Conservation (phyloP, 2,888 invertebrate genomes). For the Drosophila neoperkinsi region DNA sequence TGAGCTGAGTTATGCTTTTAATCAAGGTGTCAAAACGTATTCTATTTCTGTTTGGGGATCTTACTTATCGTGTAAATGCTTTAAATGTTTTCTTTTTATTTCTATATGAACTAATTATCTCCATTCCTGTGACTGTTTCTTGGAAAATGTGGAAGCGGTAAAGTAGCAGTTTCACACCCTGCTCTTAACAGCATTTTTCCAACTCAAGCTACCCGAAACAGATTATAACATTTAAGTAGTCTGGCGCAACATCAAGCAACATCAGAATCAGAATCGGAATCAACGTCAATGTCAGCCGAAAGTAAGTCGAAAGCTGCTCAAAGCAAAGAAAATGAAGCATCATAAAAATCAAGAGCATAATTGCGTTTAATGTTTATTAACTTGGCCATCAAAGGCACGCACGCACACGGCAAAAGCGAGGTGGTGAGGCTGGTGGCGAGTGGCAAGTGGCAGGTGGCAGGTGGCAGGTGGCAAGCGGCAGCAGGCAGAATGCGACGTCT, state of each 20-base stretch:
- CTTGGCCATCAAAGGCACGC: slow-evolving; percentile 65
- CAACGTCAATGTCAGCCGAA: slow-evolving; percentile 30
- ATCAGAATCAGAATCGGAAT: slow-evolving; percentile 23
- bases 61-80: not conserved
- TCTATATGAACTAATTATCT: not conserved
- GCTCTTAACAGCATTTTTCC: not conserved
- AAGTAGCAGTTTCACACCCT: not conserved
- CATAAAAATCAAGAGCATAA: slow-evolving; percentile 67
- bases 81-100: not conserved
- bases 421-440: not conserved
- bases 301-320: slow-evolving; percentile 31
- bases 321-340: slow-evolving; percentile 28
- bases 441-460: not conserved
- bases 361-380: slow-evolving; percentile 78
- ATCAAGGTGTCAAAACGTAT: not conserved
- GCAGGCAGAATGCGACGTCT: slow-evolving; percentile 34
- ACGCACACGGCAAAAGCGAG: slow-evolving; percentile 22
- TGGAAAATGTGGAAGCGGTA: no score
- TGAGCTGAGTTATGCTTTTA: not conserved
- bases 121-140: not conserved
- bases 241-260: slow-evolving; percentile 1
- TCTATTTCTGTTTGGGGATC: accelerated
- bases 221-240: slow-evolving; percentile 24
- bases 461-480: slow-evolving; percentile 1
- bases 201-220: slow-evolving; percentile 1